Evolutionary conservation across 2,888 invertebrate species (phyloP), one percentile per base, ranked within the genome.

Genomic region (Trissoscelio sp.): DNA sequence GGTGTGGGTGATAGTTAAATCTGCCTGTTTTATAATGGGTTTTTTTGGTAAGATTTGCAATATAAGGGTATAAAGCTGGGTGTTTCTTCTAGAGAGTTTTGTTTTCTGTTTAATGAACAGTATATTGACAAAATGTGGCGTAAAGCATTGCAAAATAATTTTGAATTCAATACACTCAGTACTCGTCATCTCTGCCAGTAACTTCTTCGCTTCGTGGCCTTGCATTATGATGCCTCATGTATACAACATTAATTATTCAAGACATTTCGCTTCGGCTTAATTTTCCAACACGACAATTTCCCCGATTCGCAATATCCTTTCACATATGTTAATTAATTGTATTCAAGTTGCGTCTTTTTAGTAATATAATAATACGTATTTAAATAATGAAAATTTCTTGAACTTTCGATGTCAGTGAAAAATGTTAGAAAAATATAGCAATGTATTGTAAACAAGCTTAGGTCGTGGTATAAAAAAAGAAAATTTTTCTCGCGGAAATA

Each of bases 101-200:
- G 75, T 31, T 16, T 28, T 70, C 37, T 18, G 60, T 75, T 80
- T 80, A 80, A 80, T 80, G 80, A 75, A 53, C 74, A 75, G 64
- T 62, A 75, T 80, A 62, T 80, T 74, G 74, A 75, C 70, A 60
- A 75, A 64, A 66, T 55, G 80, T 64, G 42, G 69, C 53, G n/a
- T 31, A 62, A 58, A 12, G 55, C 31, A 20, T 31, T 62, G 64
- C 64, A 64, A 64, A 75, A 64, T 58, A 73, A 73, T 75, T 70
- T 67, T 39, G 51, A 57, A 80, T 80, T 74, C 79, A 80, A 74
- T 74, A 55, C 79, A 66, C 57, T 58, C 58, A 12, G 44, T 37
- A 72, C 79, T 80, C 69, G 48, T 62, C 53, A 73, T 79, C 55
- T 66, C 62, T 39, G 31, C 60, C 18, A 42, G 42, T 34, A n/a